phyloP scores from a whole-genome alignment of 2,113 vertebrate species.

The Zeus faber region DNA sequence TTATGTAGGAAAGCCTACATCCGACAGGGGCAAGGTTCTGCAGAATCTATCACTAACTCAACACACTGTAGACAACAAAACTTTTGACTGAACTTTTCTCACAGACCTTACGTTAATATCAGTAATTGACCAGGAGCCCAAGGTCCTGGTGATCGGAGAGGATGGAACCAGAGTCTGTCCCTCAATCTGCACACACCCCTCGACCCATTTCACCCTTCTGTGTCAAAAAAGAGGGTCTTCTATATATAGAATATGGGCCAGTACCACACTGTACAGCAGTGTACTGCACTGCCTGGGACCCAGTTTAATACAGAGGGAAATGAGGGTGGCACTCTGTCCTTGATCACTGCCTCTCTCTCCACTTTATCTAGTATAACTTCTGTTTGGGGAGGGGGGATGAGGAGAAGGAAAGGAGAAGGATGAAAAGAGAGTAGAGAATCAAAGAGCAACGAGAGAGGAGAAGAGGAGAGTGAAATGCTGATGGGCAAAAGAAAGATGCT shows the following conservation, averaged over 20 bases:
- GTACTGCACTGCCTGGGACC: conserved; percentile 66
- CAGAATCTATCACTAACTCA: neutral
- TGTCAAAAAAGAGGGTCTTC: conserved; percentile 63
- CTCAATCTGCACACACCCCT: conserved; percentile 33
- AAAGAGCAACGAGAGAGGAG: too few species aligned
- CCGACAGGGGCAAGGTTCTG: neutral
- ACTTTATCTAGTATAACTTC: conserved; percentile 4
- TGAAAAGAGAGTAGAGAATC: neutral
- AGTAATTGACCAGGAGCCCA: neutral
- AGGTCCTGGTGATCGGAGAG: conserved; percentile 23
- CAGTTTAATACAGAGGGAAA: conserved; percentile 65
- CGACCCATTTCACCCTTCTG: conserved; percentile 69
- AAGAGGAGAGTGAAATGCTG: neutral
- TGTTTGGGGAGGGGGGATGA: neutral
- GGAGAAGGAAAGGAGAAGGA: neutral
- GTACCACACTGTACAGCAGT: conserved; percentile 39
- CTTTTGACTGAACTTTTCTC: neutral
- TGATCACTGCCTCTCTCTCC: conserved; percentile 29
- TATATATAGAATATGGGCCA: conserved; percentile 78
- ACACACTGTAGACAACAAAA: neutral
- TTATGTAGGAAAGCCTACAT: neutral
- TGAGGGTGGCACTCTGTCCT: conserved; percentile 46
- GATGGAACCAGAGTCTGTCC: conserved; percentile 51
- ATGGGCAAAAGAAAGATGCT: neutral
- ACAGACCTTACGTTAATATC: neutral